These are phyloP conservation scores for Papilio glaucus DNA, from an alignment of 1,140 invertebrate species.

Conservation along the genomic window DNA sequence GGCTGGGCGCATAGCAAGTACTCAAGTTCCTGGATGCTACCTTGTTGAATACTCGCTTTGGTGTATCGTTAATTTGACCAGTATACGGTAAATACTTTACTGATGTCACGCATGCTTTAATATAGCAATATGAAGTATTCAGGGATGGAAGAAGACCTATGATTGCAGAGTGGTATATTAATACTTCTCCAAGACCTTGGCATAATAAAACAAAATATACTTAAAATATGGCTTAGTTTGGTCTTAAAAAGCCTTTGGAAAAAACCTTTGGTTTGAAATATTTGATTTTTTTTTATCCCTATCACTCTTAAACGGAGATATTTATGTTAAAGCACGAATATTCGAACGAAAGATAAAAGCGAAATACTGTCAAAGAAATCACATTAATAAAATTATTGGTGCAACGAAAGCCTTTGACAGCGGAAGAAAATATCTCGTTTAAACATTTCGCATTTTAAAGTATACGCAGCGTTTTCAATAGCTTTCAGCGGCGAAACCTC, in stretches of 20 bases:
- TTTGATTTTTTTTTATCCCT: too few species aligned
- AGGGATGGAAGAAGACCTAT: too few species aligned
- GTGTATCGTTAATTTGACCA: constrained; percentile 9
- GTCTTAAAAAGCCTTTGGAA: too few species aligned
- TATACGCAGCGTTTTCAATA: constrained; percentile 39
- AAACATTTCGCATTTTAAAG: constrained; percentile 6
- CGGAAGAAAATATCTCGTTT: background rate
- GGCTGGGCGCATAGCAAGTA: too few species aligned
- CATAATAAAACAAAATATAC: too few species aligned
- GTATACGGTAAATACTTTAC: background rate
- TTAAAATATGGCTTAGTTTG: too few species aligned
- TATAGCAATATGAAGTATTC: too few species aligned
- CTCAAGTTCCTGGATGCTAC: too few species aligned
- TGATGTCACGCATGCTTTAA: too few species aligned
- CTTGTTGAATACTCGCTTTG: background rate
- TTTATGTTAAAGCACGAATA: background rate
- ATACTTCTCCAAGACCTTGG: too few species aligned
- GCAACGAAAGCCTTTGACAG: constrained; percentile 11
- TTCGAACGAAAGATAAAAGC: background rate
- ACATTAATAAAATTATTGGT: constrained; percentile 6
- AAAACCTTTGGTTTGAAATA: too few species aligned
- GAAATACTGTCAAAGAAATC: background rate
- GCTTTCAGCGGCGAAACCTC: constrained; percentile 22
- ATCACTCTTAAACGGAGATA: background rate
- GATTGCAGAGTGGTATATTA: too few species aligned